Percentiles rank a stretch among this genome's conserved stretches.
Evolutionary conservation across 2,888 invertebrate species (phyloP).

Genomic region (Orthosia gothica): DNA sequence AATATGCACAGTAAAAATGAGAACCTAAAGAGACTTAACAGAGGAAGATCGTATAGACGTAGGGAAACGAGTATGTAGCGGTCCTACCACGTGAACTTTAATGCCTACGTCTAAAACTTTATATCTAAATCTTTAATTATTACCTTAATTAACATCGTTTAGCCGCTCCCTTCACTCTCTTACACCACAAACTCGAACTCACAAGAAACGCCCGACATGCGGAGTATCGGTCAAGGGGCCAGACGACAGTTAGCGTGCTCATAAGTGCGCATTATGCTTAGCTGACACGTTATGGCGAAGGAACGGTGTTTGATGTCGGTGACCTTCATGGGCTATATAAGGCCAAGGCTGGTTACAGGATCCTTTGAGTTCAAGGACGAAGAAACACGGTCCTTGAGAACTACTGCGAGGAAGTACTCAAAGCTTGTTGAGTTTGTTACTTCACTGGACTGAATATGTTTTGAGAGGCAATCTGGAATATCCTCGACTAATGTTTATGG

Average conservation of each 20-base stretch:
- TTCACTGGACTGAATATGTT: slow-evolving; percentile 7
- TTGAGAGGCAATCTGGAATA: not conserved
- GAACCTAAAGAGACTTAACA: not conserved
- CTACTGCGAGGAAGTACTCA: slow-evolving; percentile 4
- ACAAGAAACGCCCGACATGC: slow-evolving; percentile 71
- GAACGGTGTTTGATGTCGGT: slow-evolving; percentile 42
- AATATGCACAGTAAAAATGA: too few relatives aligned
- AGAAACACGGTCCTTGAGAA: slow-evolving; percentile 10
- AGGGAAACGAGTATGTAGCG: not conserved
- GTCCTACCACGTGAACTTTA: not conserved
- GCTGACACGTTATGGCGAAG: slow-evolving; percentile 48
- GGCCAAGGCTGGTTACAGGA: slow-evolving; percentile 51
- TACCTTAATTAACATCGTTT: not conserved
- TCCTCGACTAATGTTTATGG: not conserved
- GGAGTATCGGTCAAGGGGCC: slow-evolving; percentile 77
- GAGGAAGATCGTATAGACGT: not conserved
- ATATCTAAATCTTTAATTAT: not conserved
- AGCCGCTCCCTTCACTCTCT: slow-evolving; percentile 38
- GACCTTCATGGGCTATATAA: slow-evolving; percentile 49
- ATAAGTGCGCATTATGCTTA: slow-evolving; percentile 59
- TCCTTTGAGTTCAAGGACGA: slow-evolving; percentile 52
- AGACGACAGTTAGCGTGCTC: slow-evolving; percentile 72
- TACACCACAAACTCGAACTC: slow-evolving; percentile 44
- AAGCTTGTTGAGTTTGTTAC: not conserved
- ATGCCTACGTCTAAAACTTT: not conserved